Base-by-base conservation (phyloP, 2,797 vertebrate genomes). In the Saxicola maurus region DNA sequence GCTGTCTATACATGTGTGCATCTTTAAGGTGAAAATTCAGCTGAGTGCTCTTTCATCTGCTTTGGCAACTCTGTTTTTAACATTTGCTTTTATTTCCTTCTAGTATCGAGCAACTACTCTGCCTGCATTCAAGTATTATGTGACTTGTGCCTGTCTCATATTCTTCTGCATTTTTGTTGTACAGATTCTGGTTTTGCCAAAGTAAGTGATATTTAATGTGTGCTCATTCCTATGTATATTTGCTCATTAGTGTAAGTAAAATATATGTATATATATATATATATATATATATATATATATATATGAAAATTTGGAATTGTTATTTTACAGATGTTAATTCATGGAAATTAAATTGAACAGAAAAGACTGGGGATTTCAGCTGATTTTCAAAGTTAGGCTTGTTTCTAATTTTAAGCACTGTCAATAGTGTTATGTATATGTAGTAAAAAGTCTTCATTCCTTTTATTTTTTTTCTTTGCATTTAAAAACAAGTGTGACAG, bases 111-210 rank as follows among this genome's bases (percentile, higher is more conserved):
- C 98, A 94, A 99, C 98, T 17, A 98, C 98, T 33, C 96, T 99
- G 94, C 98, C 98, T 6, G 98, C 98, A 9, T 99, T 99, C 97
- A 99, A 99, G 95, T 99, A 99, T 91, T 99, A 99, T 6, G 97
- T 99, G 95, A 99, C 98, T 82, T 99, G 98, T 68, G 98, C 98
- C 71, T 99, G 98, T 83, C 97, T 99, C 94, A 99, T 99, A 94
- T 98, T 99, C 94, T 98, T 98, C 98, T 99, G 98, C 97, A 98
- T 99, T 97, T 99, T 99, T 86, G 95, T 99, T 30, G 98, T 99
- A 87, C 98, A 99, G 97, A 97, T 99, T 94, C 97, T 99, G 23
- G 98, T 99, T 33, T 87, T 99, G 90, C 98, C 98, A 75, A 99
- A 99, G 98, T 99, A 98, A 94, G 98, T 98, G 52, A 2, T 40